Conservation (phyloP, 1,140 invertebrate genomes). For the Gyrodactylus bullatarudis region DNA sequence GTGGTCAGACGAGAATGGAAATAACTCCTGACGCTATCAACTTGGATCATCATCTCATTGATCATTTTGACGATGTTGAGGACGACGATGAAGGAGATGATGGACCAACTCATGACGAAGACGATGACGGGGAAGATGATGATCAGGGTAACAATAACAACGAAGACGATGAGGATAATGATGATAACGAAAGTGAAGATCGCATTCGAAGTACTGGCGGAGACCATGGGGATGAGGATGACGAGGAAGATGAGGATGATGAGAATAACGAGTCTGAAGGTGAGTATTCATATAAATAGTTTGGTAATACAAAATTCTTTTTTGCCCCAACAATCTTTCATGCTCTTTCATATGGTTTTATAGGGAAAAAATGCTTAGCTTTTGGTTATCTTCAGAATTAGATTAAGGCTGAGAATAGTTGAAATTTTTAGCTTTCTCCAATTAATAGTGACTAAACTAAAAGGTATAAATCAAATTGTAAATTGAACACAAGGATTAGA, state of each 20-base stretch:
- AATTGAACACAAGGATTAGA: too few relatives aligned
- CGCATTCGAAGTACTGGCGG: not conserved
- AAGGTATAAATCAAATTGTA: too few relatives aligned
- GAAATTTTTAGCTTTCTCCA: too few relatives aligned
- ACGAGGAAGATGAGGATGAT: not conserved
- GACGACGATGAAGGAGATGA: not conserved
- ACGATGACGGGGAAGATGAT: not conserved
- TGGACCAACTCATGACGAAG: not conserved
- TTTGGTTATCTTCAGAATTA: too few relatives aligned
- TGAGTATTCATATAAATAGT: too few relatives aligned
- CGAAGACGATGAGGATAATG: not conserved
- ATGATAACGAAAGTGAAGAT: not conserved
- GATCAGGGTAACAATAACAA: not conserved
- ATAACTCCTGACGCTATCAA: not conserved
- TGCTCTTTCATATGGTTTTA: too few relatives aligned
- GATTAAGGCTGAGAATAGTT: too few relatives aligned
- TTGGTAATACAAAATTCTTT: too few relatives aligned
- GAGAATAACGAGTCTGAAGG: too few relatives aligned
- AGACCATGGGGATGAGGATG: not conserved
- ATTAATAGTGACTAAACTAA: too few relatives aligned
- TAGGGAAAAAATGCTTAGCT: too few relatives aligned
- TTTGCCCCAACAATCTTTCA: too few relatives aligned
- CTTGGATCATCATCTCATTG: not conserved
- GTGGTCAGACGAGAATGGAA: not conserved
- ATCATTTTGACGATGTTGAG: not conserved